Conservation (phyloP, 2,888 invertebrate genomes). For the Drosophila longiperda region DNA sequence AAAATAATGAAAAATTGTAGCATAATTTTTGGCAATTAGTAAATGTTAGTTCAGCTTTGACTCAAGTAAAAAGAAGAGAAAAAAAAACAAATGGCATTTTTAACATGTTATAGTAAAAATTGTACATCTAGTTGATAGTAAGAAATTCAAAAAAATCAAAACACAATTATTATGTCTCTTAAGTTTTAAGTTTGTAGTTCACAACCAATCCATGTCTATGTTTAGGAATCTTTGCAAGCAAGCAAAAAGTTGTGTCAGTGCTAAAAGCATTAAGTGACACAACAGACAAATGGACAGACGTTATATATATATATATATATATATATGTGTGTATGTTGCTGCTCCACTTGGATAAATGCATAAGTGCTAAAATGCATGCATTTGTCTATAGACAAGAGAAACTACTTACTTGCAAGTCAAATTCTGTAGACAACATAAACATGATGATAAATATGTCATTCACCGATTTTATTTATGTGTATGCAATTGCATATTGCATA, state of each 20-base stretch:
- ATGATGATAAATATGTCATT: background rate
- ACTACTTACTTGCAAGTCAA: constrained; percentile 5
- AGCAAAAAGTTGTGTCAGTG: constrained; percentile 1
- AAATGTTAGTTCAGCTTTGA: constrained; percentile 51
- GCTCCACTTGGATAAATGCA: constrained; percentile 2
- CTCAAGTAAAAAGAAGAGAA: constrained; percentile 16
- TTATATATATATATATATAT: background rate
- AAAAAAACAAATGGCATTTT: constrained; percentile 51
- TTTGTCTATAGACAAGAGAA: constrained; percentile 18
- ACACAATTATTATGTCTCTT: constrained; percentile 17
- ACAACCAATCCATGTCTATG: background rate
- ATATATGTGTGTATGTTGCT: background rate
- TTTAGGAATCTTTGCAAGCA: constrained; percentile 1
- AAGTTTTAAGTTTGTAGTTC: constrained; percentile 40
- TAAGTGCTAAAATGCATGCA: background rate
- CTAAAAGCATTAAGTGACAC: constrained; percentile 8
- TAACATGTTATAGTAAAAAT: constrained; percentile 56
- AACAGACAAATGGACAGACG: background rate
- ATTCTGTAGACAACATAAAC: background rate
- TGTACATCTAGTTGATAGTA: constrained; percentile 44
- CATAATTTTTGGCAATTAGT: constrained; percentile 68
- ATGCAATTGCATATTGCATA: constrained; percentile 7
- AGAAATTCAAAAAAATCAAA: background rate
- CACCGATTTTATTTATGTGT: constrained; percentile 6
- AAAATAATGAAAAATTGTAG: constrained; percentile 38